Conservation (phyloP, 2,888 invertebrate species). For the Cryptus viduatorius region DNA sequence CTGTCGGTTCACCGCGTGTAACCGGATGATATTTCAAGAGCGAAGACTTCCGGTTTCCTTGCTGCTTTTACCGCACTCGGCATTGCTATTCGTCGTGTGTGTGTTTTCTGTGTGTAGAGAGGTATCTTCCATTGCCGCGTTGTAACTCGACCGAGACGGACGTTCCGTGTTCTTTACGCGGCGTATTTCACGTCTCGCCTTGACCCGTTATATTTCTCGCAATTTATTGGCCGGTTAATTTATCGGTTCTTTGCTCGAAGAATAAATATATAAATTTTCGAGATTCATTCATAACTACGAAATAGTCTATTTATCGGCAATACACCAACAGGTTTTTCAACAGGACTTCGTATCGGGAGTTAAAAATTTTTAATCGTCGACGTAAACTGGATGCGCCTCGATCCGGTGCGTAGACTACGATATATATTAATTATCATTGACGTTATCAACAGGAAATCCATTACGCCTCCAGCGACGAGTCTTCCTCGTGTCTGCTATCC, state of each 20-base stretch:
- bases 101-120: background rate
- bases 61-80: background rate
- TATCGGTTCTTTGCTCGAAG: slow-evolving; percentile 23
- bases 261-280: slow-evolving; percentile 39
- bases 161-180: background rate
- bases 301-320: background rate
- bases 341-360: background rate
- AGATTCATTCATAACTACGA: slow-evolving; percentile 38
- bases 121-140: background rate
- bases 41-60: slow-evolving; percentile 53
- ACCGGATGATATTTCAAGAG: slow-evolving; percentile 56
- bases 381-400: slow-evolving; percentile 47
- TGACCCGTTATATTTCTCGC: slow-evolving; percentile 25
- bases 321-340: slow-evolving; percentile 30
- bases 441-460: slow-evolving; percentile 64
- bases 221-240: slow-evolving; percentile 30
- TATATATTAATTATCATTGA: slow-evolving; percentile 67
- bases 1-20: slow-evolving; percentile 35
- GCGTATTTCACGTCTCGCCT: slow-evolving; percentile 8
- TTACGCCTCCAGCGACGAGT: slow-evolving; percentile 57
- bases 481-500: slow-evolving; percentile 32
- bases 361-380: background rate
- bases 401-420: background rate
- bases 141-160: slow-evolving; percentile 10
- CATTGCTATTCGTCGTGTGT: background rate